Evolutionary conservation across 2,888 invertebrate genomes (phyloP).

Genomic region (Lysandra bellargus): DNA sequence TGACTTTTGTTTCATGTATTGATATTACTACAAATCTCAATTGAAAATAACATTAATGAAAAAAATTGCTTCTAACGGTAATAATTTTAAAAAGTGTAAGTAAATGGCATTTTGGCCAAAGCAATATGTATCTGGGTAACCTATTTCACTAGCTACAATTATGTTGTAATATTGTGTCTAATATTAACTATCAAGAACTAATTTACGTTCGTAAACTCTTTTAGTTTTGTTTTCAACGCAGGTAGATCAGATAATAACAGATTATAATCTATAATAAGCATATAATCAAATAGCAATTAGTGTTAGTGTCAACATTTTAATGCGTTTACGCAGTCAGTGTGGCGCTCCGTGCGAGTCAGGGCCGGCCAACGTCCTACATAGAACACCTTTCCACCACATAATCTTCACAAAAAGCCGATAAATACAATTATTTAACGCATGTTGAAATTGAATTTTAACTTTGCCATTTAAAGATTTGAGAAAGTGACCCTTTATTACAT

Average conservation of each 20-base stretch:
- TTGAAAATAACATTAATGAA: no score
- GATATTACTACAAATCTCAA: no score
- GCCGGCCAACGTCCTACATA: conserved; percentile 62
- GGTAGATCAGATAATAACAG: neutral
- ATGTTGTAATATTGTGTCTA: neutral
- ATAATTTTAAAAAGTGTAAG: no score
- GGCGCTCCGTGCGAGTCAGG: conserved; percentile 52
- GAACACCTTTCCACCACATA: conserved; percentile 38
- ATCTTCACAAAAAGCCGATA: conserved; percentile 26
- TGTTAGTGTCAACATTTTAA: neutral
- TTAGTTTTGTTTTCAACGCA: neutral
- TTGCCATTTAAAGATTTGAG: conserved; percentile 22
- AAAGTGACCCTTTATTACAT: neutral
- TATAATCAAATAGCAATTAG: neutral
- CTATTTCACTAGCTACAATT: neutral
- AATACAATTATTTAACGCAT: conserved; percentile 17
- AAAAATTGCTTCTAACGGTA: no score
- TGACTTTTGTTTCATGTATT: no score
- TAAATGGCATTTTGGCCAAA: neutral
- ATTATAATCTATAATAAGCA: neutral
- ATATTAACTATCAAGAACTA: neutral
- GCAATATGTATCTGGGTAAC: neutral
- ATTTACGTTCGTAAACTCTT: neutral
- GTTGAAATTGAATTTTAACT: neutral
- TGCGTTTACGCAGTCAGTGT: conserved; percentile 4